Evolutionary conservation across 2,113 vertebrate species (phyloP).

Genomic region (Oncorhynchus kisutch): DNA sequence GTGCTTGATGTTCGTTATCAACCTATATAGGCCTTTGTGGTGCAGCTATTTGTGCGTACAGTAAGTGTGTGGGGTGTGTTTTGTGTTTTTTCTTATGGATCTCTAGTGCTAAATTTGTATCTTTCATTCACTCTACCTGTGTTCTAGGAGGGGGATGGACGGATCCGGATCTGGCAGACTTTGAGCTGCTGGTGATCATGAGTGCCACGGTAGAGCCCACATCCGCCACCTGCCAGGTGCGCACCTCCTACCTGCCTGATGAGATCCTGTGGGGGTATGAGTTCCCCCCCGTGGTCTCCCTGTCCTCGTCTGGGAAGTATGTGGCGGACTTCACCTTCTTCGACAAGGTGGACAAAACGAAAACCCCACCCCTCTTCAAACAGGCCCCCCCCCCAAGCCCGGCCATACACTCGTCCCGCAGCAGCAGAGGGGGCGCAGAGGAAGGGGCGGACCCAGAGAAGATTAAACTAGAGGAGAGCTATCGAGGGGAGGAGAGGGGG

Average conservation of each 20-base stretch:
- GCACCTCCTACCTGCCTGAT: slow-evolving; percentile 95
- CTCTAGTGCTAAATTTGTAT: not conserved
- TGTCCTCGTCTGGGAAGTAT: slow-evolving; percentile 89
- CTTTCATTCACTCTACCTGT: not conserved
- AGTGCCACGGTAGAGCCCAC: slow-evolving; percentile 95
- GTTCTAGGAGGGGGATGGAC: slow-evolving; percentile 69
- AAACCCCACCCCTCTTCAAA: slow-evolving; percentile 62
- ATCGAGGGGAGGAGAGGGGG: slow-evolving; percentile 61
- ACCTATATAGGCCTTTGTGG: too few relatives aligned
- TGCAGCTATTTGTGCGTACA: too few relatives aligned
- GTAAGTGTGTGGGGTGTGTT: too few relatives aligned
- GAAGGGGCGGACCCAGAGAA: slow-evolving; percentile 77
- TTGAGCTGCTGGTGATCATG: slow-evolving; percentile 92
- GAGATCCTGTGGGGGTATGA: slow-evolving; percentile 98
- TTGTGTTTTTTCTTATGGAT: too few relatives aligned
- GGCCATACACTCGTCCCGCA: slow-evolving; percentile 21
- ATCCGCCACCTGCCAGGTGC: slow-evolving; percentile 93
- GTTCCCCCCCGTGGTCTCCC: slow-evolving; percentile 87
- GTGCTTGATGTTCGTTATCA: too few relatives aligned
- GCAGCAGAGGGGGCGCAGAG: slow-evolving; percentile 38
- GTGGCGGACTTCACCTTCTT: slow-evolving; percentile 93
- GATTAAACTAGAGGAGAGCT: slow-evolving; percentile 81
- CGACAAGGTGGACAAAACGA: slow-evolving; percentile 86
- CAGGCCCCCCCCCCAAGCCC: slow-evolving; percentile 61
- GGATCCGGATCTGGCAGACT: slow-evolving; percentile 86